Percentiles rank a stretch among this genome's conserved stretches.
Evolutionary conservation across 2,888 invertebrate genomes (phyloP).

Genomic region (Ennomos quercinarius): DNA sequence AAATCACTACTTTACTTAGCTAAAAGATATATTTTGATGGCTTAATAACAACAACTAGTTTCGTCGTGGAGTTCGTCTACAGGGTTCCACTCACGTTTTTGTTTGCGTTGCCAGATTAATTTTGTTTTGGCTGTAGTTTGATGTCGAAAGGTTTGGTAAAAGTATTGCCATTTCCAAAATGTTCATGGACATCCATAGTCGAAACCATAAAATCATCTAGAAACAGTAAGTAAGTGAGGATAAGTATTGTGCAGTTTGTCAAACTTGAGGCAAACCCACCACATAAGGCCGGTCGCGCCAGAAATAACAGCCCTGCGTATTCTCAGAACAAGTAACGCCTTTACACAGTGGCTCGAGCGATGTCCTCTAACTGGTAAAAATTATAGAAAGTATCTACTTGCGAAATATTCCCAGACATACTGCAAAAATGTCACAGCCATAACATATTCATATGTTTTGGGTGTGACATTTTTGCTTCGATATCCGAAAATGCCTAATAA

Average conservation of each 20-base stretch:
- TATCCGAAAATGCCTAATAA: too few relatives aligned
- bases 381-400: conserved; percentile 11
- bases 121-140: too few relatives aligned
- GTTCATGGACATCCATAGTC: background rate
- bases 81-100: too few relatives aligned
- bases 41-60: too few relatives aligned
- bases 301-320: conserved; percentile 22
- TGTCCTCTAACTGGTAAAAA: conserved; percentile 25
- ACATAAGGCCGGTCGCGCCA: conserved; percentile 16
- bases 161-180: too few relatives aligned
- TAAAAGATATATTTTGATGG: too few relatives aligned
- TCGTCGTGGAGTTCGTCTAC: too few relatives aligned
- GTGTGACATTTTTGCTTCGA: too few relatives aligned
- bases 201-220: background rate
- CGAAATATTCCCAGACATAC: conserved; percentile 1
- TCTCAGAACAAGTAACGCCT: conserved; percentile 23
- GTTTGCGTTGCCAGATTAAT: too few relatives aligned
- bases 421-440: too few relatives aligned
- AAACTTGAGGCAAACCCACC: conserved; percentile 16
- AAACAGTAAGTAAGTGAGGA: background rate
- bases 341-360: conserved; percentile 4
- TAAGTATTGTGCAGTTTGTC: conserved; percentile 21
- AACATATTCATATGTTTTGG: too few relatives aligned
- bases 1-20: background rate
- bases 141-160: too few relatives aligned